Evolutionary conservation across 2,888 invertebrate genomes (phyloP).

Genomic region (Drosophila aldrichi): DNA sequence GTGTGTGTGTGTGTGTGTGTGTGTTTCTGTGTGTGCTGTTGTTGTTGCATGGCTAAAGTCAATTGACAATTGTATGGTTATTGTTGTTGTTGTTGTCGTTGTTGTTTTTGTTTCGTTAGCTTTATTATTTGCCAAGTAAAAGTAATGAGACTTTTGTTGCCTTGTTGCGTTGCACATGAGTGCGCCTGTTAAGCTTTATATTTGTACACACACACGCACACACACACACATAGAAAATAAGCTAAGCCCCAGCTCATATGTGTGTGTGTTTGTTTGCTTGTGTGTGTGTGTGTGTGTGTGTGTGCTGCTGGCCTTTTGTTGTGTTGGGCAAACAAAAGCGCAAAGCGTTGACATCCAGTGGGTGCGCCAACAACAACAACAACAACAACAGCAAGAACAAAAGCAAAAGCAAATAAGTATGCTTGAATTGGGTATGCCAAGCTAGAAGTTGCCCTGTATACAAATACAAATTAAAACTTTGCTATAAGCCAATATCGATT

Average conservation of each 20-base stretch:
- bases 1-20: background rate
- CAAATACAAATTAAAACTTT: background rate
- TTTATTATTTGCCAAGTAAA: constrained; percentile 81
- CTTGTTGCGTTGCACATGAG: constrained; percentile 79
- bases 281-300: background rate
- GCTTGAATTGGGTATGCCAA: background rate
- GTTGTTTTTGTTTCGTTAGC: constrained; percentile 48
- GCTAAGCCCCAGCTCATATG: constrained; percentile 16
- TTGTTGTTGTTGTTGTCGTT: constrained; percentile 8
- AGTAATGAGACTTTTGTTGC: constrained; percentile 81
- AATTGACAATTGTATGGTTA: constrained; percentile 60
- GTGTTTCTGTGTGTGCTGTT: background rate
- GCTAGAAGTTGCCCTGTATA: background rate
- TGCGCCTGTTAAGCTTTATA: constrained; percentile 67
- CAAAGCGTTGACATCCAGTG: constrained; percentile 71
- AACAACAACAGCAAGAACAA: constrained; percentile 9
- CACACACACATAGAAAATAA: constrained; percentile 34
- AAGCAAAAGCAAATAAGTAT: background rate
- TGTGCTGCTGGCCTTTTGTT: constrained; percentile 66
- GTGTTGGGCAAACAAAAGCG: constrained; percentile 74
- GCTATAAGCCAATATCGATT: background rate
- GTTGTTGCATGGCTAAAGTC: constrained; percentile 51
- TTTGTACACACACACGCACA: constrained; percentile 39
- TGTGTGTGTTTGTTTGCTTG: background rate
- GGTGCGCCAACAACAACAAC: constrained; percentile 16